Percentiles rank a stretch among this genome's conserved stretches.
These are phyloP conservation scores for Pleuronectes platessa DNA, from an alignment of 2,113 vertebrate species.

Conservation along the genomic window DNA sequence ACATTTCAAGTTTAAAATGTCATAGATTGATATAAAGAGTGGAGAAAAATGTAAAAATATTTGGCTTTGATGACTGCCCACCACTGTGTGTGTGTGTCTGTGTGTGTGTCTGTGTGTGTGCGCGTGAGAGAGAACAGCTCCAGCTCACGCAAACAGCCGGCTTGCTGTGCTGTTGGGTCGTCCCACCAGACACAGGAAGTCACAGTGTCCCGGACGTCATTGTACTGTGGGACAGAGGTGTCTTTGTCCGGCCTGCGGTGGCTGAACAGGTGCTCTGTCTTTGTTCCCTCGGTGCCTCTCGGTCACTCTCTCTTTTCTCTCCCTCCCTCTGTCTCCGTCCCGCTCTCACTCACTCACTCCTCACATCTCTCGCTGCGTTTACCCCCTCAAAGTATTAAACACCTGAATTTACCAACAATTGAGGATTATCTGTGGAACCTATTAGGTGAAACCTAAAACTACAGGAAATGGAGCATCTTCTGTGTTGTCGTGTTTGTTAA, in stretches of 20 bases:
- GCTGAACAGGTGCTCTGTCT: conserved; percentile 79
- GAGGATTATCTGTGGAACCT: neutral
- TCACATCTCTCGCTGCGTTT: conserved; percentile 9
- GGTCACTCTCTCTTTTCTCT: conserved; percentile 39
- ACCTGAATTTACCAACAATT: neutral
- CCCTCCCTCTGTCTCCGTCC: conserved; percentile 24
- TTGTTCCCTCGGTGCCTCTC: conserved; percentile 51
- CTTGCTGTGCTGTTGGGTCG: conserved; percentile 56
- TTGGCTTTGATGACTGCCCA: too few species aligned
- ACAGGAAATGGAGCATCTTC: neutral
- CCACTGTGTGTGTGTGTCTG: neutral
- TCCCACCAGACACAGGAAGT: conserved; percentile 76
- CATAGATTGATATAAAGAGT: neutral
- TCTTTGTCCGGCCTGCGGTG: conserved; percentile 78
- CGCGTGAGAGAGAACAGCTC: conserved; percentile 23
- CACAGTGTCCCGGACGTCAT: conserved; percentile 68
- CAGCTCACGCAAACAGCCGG: conserved; percentile 38
- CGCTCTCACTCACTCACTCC: neutral
- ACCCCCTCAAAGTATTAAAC: conserved; percentile 6
- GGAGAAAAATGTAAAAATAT: too few species aligned
- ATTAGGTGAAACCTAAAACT: neutral
- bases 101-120: neutral
- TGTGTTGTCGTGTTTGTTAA: neutral
- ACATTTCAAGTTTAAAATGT: neutral
- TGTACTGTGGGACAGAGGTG: conserved; percentile 78